phyloP scores from a whole-genome alignment of 2,113 vertebrate species.

The Megalops atlanticus region DNA sequence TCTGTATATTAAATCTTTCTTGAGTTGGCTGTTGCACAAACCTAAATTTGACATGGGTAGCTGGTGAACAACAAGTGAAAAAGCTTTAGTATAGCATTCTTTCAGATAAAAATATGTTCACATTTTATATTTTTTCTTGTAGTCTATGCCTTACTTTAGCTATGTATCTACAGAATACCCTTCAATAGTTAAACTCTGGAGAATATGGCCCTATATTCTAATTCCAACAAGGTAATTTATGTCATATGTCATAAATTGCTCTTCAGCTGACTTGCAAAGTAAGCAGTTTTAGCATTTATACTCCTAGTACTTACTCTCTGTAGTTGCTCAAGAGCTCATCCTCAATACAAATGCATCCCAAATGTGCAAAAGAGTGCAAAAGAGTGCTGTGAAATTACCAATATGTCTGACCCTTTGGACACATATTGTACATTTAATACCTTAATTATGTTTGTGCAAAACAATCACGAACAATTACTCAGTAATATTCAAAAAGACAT shows the following conservation, averaged over 20 bases:
- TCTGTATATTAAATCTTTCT: no score
- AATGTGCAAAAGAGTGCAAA: background rate
- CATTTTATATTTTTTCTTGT: background rate
- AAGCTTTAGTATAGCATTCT: background rate
- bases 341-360: background rate
- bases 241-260: conserved; percentile 18
- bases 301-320: background rate
- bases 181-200: conserved; percentile 9
- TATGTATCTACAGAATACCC: conserved; percentile 13
- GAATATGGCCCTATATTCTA: conserved; percentile 16
- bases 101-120: conserved; percentile 16
- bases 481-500: no score
- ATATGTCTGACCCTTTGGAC: background rate
- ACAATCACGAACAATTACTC: no score
- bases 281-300: conserved; percentile 8
- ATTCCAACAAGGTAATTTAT: conserved; percentile 21
- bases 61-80: background rate
- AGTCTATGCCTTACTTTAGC: no score
- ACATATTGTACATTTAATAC: conserved; percentile 12
- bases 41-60: no score
- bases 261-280: conserved; percentile 19
- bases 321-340: conserved; percentile 15
- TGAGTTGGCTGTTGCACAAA: no score
- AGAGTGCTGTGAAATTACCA: background rate
- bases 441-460: no score